phyloP scores from a whole-genome alignment of 2,113 vertebrate species.

The Muntiacus muntjak region DNA sequence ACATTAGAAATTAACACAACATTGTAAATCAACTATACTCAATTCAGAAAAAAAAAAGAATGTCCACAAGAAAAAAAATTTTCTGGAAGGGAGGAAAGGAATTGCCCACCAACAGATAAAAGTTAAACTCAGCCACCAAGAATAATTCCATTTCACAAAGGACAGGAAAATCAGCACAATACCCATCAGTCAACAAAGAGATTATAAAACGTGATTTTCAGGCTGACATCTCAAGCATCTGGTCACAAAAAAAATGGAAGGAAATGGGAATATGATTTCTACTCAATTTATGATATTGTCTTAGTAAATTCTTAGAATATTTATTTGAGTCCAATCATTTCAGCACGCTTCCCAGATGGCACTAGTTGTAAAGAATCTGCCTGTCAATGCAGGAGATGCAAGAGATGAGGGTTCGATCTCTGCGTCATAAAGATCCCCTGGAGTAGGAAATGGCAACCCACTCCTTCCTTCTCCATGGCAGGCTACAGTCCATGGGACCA shows the following conservation, averaged over 20 bases:
- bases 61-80: neutral
- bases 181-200: neutral
- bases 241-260: neutral
- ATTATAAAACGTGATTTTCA: neutral
- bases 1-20: neutral
- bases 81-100: neutral
- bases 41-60: neutral
- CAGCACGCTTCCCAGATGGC: neutral
- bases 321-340: neutral
- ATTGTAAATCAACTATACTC: neutral
- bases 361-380: neutral
- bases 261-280: neutral
- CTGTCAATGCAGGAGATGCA: neutral
- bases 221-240: neutral
- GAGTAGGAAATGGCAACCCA: neutral
- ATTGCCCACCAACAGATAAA: neutral
- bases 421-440: neutral
- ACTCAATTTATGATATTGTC: neutral
- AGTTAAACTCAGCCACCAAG: constrained; percentile 15
- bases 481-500: neutral
- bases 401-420: neutral
- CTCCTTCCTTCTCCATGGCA: neutral
- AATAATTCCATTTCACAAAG: neutral
- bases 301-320: neutral
- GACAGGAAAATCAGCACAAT: neutral